A percentile compares a stretch with the other conserved stretches of the same genome.
phyloP scores from a whole-genome alignment of 2,888 invertebrate species.

The Heteromyza rotundicornis region DNA sequence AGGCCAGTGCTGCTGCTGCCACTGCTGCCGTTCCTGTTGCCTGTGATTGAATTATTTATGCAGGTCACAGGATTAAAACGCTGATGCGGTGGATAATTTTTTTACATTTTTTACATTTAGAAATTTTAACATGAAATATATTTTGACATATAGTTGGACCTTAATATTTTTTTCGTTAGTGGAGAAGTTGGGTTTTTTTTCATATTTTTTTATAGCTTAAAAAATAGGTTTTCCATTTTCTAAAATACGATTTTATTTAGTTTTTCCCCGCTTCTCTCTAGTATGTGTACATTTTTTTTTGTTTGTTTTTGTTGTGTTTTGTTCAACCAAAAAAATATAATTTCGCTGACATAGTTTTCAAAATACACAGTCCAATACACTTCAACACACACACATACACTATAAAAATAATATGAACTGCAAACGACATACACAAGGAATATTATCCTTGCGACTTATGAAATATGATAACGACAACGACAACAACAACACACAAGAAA shows the following conservation, averaged over 20 bases:
- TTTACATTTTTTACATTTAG: no score
- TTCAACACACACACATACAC: background rate
- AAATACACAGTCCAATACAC: background rate
- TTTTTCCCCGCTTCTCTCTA: no score
- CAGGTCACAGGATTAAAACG: constrained; percentile 3
- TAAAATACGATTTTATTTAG: no score
- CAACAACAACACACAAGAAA: background rate
- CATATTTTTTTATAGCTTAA: background rate
- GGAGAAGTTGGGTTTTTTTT: background rate
- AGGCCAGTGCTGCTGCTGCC: background rate
- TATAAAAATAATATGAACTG: background rate
- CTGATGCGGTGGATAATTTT: background rate
- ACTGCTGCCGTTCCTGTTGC: no score
- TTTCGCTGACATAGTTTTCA: background rate
- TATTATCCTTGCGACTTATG: background rate
- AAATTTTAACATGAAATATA: no score
- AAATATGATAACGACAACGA: background rate
- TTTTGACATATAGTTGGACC: no score
- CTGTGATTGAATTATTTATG: constrained; percentile 4
- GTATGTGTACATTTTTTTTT: no score
- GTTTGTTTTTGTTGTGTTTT: background rate
- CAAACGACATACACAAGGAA: background rate
- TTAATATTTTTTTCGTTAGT: background rate
- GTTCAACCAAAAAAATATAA: background rate
- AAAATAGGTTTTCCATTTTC: no score